Evolutionary conservation across 2,888 invertebrate genomes (phyloP), one percentile per base, ranked within the genome.

Genomic region (Meta bourneti): DNA sequence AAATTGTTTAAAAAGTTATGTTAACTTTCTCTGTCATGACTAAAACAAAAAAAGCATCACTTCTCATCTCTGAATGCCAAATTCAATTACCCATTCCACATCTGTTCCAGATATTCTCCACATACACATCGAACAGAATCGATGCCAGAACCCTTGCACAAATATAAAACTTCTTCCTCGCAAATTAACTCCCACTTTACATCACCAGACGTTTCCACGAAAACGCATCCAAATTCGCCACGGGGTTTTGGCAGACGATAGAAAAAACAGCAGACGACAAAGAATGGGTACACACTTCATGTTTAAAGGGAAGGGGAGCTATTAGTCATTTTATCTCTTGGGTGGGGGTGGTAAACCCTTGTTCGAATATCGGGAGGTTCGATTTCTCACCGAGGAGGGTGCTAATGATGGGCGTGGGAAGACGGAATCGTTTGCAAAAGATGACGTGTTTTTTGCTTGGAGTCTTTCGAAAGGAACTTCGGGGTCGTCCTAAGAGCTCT

Each of bases 281-380:
- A 54, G 19, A 52, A 77, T 51, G 54, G 8, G 20, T 34, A 34
- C 61, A 9, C 61, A 61, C 61, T 52, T 78, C 78, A 52, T 78
- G 78, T 52, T 19, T 78, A 20, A 78, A 78, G 52, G 52, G 20
- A 52, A 19, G 52, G 52, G 52, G 20, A 16, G 52, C 78, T 78
- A 78, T 78, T 78, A 52, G 54, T 78, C 78, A 78, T 78, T 52
- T 78, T 78, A 52, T 78, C 20, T 16, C 52, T 52, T 11, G 78
- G 11, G 6, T 9, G 19, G 11, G 78, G 19, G 9, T 52, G 19
- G 20, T 7, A 52, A 11, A n/a, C 19, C 20, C 74, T 74, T 61
- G 61, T 61, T 61, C 13, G 61, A 61, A 61, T 61, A 61, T 61
- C 61, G 61, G 61, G 16, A 61, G 61, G 11, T 61, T 61, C 61